A percentile compares a stretch with the other conserved stretches of the same genome.
Evolutionary conservation across 2,113 vertebrate species (phyloP).

Genomic region (Mobula birostris): DNA sequence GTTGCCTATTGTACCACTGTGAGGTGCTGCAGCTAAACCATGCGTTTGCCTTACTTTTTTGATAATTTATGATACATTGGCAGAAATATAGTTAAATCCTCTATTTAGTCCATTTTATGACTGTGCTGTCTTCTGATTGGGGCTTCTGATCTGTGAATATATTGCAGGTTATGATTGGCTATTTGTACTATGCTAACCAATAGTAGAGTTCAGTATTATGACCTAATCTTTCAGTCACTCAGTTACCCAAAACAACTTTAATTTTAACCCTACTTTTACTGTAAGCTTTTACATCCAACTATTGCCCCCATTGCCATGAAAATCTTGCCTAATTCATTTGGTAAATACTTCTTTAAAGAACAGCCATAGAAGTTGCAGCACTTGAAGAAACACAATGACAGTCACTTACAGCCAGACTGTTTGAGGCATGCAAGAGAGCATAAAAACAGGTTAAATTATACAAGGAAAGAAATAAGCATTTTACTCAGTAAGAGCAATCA

Average conservation of each 20-base stretch:
- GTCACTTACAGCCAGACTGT: neutral
- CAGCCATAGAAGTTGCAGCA: neutral
- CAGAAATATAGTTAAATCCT: neutral
- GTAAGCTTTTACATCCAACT: neutral
- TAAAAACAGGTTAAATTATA: neutral
- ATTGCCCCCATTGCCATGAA: neutral
- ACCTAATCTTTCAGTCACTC: slow-evolving; percentile 2
- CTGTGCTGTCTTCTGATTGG: neutral
- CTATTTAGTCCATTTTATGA: neutral
- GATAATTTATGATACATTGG: neutral
- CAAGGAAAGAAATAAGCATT: neutral
- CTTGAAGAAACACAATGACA: neutral
- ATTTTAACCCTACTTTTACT: slow-evolving; percentile 23
- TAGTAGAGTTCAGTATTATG: neutral
- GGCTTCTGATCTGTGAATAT: neutral
- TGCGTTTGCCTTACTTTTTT: neutral
- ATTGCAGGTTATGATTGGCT: neutral
- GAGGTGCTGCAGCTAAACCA: neutral
- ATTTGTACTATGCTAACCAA: neutral
- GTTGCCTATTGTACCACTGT: neutral
- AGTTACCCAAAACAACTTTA: neutral
- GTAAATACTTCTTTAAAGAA: neutral
- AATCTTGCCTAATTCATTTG: neutral
- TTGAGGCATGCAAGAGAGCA: neutral
- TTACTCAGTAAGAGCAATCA: neutral